Conservation (phyloP, 1,140 invertebrate species). For the Magallana angulata region DNA sequence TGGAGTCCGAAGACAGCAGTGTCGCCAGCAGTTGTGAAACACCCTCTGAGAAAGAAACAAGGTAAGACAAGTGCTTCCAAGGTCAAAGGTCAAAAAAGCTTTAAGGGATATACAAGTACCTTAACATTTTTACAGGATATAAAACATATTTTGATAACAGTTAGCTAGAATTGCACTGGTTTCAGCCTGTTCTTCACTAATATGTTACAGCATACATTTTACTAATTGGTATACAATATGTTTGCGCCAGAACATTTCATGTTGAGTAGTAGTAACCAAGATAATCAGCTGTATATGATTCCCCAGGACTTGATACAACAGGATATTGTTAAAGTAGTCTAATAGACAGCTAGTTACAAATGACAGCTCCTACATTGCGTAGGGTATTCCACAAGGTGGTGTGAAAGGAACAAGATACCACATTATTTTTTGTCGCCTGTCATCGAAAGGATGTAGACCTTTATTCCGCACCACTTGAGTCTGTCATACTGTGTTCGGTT, state of each 20-base stretch:
- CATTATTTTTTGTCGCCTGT: neutral
- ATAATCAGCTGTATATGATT: no score
- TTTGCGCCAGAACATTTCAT: no score
- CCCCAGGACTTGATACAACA: neutral
- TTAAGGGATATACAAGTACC: neutral
- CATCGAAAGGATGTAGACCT: neutral
- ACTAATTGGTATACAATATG: no score
- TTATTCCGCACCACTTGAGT: conserved; percentile 13
- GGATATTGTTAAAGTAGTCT: neutral
- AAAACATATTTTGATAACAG: no score
- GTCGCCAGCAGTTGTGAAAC: conserved; percentile 83
- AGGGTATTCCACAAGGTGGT: neutral
- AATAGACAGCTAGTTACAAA: neutral
- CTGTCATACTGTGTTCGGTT: neutral
- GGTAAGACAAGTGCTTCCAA: conserved; percentile 53
- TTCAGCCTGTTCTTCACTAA: no score
- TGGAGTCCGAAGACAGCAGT: conserved; percentile 85
- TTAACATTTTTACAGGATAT: neutral
- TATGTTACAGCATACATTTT: no score
- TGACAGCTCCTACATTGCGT: neutral
- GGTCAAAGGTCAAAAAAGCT: neutral
- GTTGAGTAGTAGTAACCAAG: no score
- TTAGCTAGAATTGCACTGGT: no score
- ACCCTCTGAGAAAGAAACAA: conserved; percentile 84
- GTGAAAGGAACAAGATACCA: neutral